Base-by-base conservation (phyloP, 2,888 invertebrate genomes). In the Heliconius aoede region DNA sequence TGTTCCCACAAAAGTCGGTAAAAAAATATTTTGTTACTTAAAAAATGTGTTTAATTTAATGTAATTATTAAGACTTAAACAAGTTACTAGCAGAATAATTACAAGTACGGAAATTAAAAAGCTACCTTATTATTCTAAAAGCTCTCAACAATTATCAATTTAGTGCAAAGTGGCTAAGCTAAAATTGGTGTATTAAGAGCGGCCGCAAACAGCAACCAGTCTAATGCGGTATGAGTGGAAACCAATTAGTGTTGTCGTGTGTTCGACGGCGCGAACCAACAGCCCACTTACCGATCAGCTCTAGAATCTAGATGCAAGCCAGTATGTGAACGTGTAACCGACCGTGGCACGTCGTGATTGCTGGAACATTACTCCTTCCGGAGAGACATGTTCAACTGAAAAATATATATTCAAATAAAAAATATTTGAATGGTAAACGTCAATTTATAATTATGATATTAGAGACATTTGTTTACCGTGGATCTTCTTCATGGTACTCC, bases 211-310 rank as follows among this genome's bases (percentile, higher is more conserved):
- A 61, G 62, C 76, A 76, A 74, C 40, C 68, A 21, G 68, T 60
- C 58, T 74, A 75, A 64, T 72, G 60, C 73, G 40, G 74, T 65
- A 68, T 73, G 76, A 65, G 73, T 77, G 74, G 84, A 81, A 83
- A 83, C 85, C 85, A 87, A 88, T 88, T 87, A 87, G 82, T 81
- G 80, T 76, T 80, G 82, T 83, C 79, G 81, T 83, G 82, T 82
- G 83, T 81, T 83, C 83, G 86, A 82, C 83, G 84, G 85, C 81
- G 83, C 81, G 84, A 64, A 78, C 74, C 78, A 77, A 78, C 80
- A 81, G 78, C 77, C 86, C 88, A 88, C 88, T 90, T 88, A 88
- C 81, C 86, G 87, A 89, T 90, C 88, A 85, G 84, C 85, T 84
- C 80, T 80, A 76, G 65, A 73, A 30, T 84, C 80, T 80, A 76